phyloP scores from a whole-genome alignment of 2,888 invertebrate species.

The Automeris io region DNA sequence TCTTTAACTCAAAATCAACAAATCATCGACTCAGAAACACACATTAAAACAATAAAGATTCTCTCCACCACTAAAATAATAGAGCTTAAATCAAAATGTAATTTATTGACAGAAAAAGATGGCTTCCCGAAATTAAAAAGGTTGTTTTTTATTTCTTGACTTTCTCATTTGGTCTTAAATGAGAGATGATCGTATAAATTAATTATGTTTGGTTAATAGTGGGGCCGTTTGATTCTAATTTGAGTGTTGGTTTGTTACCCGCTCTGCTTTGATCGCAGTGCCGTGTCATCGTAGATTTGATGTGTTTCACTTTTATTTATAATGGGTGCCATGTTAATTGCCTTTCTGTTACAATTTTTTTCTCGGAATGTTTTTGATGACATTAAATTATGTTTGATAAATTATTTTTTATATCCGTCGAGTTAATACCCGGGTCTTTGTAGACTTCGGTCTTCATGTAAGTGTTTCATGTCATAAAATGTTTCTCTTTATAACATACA shows the following conservation, averaged over 20 bases:
- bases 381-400: not conserved
- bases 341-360: constrained; percentile 8
- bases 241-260: constrained; percentile 4
- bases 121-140: constrained; percentile 21
- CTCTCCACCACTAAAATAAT: constrained; percentile 45
- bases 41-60: constrained; percentile 36
- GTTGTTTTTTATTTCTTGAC: constrained; percentile 27
- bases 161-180: constrained; percentile 15
- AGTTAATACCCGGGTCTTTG: no score
- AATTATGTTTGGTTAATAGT: constrained; percentile 67
- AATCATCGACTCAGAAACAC: no score
- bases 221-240: constrained; percentile 3
- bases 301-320: not conserved
- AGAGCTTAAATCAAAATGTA: constrained; percentile 46
- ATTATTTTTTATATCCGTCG: no score
- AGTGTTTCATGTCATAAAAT: no score
- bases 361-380: not conserved
- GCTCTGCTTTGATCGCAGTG: constrained; percentile 3
- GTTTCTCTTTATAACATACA: no score
- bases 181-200: constrained; percentile 57
- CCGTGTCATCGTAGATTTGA: constrained; percentile 1
- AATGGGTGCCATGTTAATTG: constrained; percentile 7
- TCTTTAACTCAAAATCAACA: no score
- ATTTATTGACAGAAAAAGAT: constrained; percentile 33
- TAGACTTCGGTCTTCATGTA: no score